Base-by-base conservation (phyloP, 2,113 vertebrate genomes). In the Grammomys surdaster region DNA sequence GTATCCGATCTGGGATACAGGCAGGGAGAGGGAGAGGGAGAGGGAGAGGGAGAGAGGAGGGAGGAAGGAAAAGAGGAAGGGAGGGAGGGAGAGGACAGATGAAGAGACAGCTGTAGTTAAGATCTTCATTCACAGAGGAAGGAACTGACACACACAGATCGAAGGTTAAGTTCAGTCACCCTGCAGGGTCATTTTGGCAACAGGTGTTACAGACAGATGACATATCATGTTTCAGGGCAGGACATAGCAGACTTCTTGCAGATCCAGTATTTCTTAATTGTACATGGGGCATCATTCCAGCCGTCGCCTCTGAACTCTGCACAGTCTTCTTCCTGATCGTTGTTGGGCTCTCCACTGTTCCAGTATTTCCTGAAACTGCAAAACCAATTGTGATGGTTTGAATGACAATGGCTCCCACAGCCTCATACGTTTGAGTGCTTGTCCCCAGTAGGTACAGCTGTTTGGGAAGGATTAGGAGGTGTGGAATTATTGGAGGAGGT, bases 301-400 rank as follows among this genome's bases (percentile, higher is more conserved):
- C 54, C 72, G 1, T 60, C 17, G 2, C 6, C 72, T 31, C 10
- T 43, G 54, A 89, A 76, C 5, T 89, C 88, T 16, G 33, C 88
- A 76, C 88, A 89, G 56, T 89, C 72, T 76, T 89, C 88, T 22
- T 89, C 88, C 3, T 1, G 0, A 4, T 13, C 26, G 7, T 89
- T 60, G 88, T 76, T 76, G 51, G 88, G 88, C 56, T 89, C 70
- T 19, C 88, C 88, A 24, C 63, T 10, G 28, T 89, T 89, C 88
- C 72, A 89, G 13, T 89, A 89, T 72, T 89, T 75, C 51, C 28
- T 54, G 72, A 89, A 89, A 75, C 88, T 89, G 72, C n/a, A 76
- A 89, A 76, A 28, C 40, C 72, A 48, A 70, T 54, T 84, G 81
- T 78, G 28, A 28, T 60, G 56, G n/a, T 63, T 63, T 28, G 56